A percentile compares a stretch with the other conserved stretches of the same genome.
Evolutionary conservation across 2,797 vertebrate genomes (phyloP).

Genomic region (Enteromius treurensis): DNA sequence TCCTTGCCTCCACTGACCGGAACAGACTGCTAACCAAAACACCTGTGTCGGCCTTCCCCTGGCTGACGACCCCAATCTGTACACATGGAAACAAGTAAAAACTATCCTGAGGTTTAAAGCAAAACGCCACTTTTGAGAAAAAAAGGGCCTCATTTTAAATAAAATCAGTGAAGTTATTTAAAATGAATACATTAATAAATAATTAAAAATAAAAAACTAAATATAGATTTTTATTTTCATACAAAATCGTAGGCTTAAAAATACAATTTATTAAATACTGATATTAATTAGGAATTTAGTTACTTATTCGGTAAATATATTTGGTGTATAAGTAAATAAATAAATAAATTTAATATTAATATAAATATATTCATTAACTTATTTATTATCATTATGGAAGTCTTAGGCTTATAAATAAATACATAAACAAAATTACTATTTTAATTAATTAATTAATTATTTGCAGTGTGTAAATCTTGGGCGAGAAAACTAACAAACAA

Average conservation of each 20-base stretch:
- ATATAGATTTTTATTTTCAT: not conserved
- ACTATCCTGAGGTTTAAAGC: not conserved
- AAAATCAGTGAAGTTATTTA: not conserved
- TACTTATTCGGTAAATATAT: not conserved
- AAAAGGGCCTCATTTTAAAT: too few relatives aligned
- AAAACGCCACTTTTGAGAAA: too few relatives aligned
- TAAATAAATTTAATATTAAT: too few relatives aligned
- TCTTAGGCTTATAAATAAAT: not conserved
- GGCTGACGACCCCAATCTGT: conserved; percentile 71
- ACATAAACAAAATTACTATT: not conserved
- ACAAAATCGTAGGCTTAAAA: not conserved
- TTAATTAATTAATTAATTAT: not conserved
- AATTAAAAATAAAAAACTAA: not conserved
- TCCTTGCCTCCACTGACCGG: conserved; percentile 66
- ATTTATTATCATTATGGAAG: too few relatives aligned
- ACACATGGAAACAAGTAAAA: conserved; percentile 10
- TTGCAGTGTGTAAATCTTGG: not conserved
- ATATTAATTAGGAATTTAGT: not conserved
- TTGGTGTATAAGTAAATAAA: too few relatives aligned
- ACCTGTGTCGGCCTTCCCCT: conserved; percentile 70
- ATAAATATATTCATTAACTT: too few relatives aligned
- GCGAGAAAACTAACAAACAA: not conserved
- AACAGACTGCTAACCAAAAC: conserved; percentile 72
- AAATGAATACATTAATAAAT: not conserved
- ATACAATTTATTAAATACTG: not conserved